phyloP scores from a whole-genome alignment of 2,113 vertebrate genomes.

The Dasyornis broadbenti region DNA sequence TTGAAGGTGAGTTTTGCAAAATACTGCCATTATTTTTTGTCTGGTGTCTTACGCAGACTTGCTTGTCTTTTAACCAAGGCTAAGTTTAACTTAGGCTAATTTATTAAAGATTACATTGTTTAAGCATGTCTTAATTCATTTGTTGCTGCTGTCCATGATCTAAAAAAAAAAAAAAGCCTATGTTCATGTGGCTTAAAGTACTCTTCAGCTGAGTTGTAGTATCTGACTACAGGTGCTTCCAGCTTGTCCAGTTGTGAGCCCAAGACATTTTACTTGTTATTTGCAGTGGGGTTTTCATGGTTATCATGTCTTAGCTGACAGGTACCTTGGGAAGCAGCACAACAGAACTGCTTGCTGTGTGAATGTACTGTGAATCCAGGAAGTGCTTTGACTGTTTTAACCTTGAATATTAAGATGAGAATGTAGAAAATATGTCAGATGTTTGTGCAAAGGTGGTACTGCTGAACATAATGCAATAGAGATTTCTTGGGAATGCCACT shows the following conservation, averaged over 20 bases:
- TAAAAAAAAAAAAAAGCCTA: background rate
- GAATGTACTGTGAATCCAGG: background rate
- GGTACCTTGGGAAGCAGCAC: background rate
- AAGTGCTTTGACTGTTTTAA: background rate
- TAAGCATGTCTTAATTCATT: background rate
- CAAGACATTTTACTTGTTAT: background rate
- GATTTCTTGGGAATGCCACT: background rate
- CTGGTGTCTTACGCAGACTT: background rate
- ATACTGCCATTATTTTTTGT: background rate
- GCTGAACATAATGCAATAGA: background rate
- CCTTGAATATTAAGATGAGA: background rate
- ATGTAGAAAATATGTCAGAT: background rate
- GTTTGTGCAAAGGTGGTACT: background rate
- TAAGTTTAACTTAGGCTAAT: background rate
- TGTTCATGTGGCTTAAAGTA: background rate
- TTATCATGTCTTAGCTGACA: background rate
- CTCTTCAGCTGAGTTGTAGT: background rate
- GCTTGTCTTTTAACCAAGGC: background rate
- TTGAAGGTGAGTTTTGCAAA: slow-evolving; percentile 84
- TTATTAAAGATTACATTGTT: background rate
- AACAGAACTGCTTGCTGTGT: background rate
- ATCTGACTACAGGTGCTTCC: background rate
- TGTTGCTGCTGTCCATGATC: background rate
- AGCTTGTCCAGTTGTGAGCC: background rate
- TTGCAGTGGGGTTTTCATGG: background rate